Percentiles rank a stretch among this genome's conserved stretches.
Conservation (phyloP, 2,888 invertebrate species). For the Hirtodrosophila cameraria region DNA sequence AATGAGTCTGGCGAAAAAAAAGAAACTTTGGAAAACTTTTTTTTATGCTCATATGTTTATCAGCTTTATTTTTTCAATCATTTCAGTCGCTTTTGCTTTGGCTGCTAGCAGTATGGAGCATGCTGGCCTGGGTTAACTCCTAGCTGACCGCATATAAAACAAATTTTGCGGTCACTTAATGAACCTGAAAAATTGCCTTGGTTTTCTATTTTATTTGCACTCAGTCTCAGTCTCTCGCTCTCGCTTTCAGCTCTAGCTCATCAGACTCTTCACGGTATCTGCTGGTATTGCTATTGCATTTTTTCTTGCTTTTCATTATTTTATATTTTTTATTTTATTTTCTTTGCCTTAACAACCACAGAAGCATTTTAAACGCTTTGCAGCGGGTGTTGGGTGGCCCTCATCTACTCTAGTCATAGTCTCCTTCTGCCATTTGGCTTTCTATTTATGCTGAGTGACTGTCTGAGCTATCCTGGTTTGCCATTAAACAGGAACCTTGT, state of each 20-base stretch:
- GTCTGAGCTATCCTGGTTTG: slow-evolving; percentile 44
- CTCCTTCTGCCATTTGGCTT: slow-evolving; percentile 40
- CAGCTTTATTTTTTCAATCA: slow-evolving; percentile 41
- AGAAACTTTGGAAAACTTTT: slow-evolving; percentile 38
- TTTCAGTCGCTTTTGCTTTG: slow-evolving; percentile 8
- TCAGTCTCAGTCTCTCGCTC: slow-evolving; percentile 34
- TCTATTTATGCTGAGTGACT: slow-evolving; percentile 66
- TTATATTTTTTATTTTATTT: neutral
- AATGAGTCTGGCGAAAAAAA: neutral
- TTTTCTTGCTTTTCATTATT: slow-evolving; percentile 24
- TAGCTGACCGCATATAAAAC: slow-evolving; percentile 66
- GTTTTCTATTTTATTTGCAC: slow-evolving; percentile 68
- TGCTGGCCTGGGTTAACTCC: slow-evolving; percentile 29
- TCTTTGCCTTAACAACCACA: slow-evolving; percentile 32
- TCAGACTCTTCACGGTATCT: slow-evolving; percentile 23
- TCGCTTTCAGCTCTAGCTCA: slow-evolving; percentile 14
- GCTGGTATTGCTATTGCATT: slow-evolving; percentile 43
- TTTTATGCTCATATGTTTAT: slow-evolving; percentile 55
- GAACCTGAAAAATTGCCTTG: slow-evolving; percentile 75
- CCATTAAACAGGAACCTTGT: slow-evolving; percentile 44
- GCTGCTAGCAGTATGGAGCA: no score
- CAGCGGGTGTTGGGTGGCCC: slow-evolving; percentile 11
- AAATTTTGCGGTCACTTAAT: slow-evolving; percentile 77
- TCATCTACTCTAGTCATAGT: slow-evolving; percentile 14
- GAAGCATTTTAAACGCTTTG: slow-evolving; percentile 58